Percentiles rank a stretch among this genome's conserved stretches.
phyloP scores from a whole-genome alignment of 2,113 vertebrate species.

The Triplophysa dalaica region DNA sequence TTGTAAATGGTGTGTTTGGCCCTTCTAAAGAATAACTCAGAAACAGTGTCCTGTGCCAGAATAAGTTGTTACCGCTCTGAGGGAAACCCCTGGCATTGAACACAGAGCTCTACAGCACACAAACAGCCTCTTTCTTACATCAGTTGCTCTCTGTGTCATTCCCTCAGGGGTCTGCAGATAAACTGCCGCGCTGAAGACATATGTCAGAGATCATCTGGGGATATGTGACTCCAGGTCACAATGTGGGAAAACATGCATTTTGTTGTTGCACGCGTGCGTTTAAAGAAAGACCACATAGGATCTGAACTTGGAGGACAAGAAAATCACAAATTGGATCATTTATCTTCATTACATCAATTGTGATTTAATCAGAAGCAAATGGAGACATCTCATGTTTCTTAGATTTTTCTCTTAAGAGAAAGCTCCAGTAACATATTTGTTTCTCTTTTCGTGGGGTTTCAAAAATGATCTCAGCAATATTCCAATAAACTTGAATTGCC shows the following conservation, averaged over 20 bases:
- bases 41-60: conserved; percentile 20
- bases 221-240: neutral
- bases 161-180: conserved; percentile 23
- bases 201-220: conserved; percentile 19
- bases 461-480: neutral
- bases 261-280: neutral
- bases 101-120: conserved; percentile 21
- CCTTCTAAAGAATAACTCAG: neutral
- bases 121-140: conserved; percentile 30
- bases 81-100: conserved; percentile 29
- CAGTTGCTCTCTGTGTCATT: conserved; percentile 16
- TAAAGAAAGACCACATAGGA: neutral
- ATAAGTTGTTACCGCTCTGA: conserved; percentile 23
- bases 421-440: too few species aligned
- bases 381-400: neutral
- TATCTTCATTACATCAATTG: neutral
- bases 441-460: neutral
- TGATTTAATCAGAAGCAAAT: conserved; percentile 1
- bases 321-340: too few species aligned
- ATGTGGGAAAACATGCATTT: neutral
- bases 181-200: conserved; percentile 22
- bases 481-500: neutral
- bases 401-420: neutral
- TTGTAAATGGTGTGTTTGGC: conserved; percentile 11
- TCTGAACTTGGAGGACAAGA: too few species aligned